A percentile compares a stretch with the other conserved stretches of the same genome.
phyloP scores from a whole-genome alignment of 2,113 vertebrate species.

The Apeltes quadracus region DNA sequence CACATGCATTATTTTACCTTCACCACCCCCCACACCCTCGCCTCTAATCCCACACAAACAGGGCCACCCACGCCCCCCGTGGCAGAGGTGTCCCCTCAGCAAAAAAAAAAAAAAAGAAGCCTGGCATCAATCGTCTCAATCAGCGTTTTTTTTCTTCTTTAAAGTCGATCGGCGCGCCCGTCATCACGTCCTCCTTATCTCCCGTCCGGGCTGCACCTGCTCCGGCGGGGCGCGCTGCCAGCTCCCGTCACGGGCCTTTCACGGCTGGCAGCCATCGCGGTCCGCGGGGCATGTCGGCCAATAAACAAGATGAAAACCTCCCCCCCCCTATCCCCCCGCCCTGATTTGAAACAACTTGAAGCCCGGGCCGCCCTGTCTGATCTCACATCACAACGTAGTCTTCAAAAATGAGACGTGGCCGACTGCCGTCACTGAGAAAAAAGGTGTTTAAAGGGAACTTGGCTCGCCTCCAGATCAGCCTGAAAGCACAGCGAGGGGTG shows the following conservation, averaged over 20 bases:
- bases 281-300: constrained; percentile 46
- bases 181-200: constrained; percentile 61
- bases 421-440: not conserved
- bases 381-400: constrained; percentile 53
- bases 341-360: constrained; percentile 32
- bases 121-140: constrained; percentile 36
- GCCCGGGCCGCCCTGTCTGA: constrained; percentile 10
- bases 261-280: constrained; percentile 45
- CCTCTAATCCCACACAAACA: constrained; percentile 57
- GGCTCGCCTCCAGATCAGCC: constrained; percentile 41
- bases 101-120: constrained; percentile 27
- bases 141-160: constrained; percentile 44
- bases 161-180: constrained; percentile 56
- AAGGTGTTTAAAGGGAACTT: constrained; percentile 55
- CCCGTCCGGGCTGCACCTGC: constrained; percentile 71
- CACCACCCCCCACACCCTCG: constrained; percentile 15
- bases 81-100: constrained; percentile 14
- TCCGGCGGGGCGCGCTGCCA: constrained; percentile 59
- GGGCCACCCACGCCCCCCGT: constrained; percentile 58
- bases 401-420: constrained; percentile 28
- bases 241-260: constrained; percentile 25
- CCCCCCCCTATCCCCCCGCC: too few relatives aligned
- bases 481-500: constrained; percentile 37
- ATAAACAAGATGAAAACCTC: constrained; percentile 65
- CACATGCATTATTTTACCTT: constrained; percentile 6